These are phyloP conservation scores for Lasius fuliginosus DNA, from an alignment of 2,888 invertebrate genomes.

Conservation along the genomic window DNA sequence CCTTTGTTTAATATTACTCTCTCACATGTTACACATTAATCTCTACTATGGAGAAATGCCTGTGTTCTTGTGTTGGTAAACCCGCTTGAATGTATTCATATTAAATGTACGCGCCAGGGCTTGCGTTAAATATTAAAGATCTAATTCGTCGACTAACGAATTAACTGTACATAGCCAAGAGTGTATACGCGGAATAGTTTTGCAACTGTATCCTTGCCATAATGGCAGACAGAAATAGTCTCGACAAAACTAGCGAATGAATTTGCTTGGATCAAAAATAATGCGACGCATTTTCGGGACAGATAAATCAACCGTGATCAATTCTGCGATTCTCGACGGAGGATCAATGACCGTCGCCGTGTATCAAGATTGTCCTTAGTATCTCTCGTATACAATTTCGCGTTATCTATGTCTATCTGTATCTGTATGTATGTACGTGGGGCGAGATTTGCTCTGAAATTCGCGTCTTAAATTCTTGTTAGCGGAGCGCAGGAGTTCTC, in stretches of 20 bases:
- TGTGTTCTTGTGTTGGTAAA: constrained; percentile 9
- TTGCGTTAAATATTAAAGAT: constrained; percentile 43
- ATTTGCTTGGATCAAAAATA: background rate
- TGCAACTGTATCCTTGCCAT: background rate
- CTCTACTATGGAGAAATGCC: constrained; percentile 7
- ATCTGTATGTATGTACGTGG: background rate
- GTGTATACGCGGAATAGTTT: background rate
- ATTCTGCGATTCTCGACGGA: background rate
- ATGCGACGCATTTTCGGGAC: background rate
- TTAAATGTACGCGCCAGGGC: constrained; percentile 20
- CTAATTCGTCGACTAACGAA: constrained; percentile 45
- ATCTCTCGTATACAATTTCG: constrained; percentile 14
- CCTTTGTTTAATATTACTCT: background rate
- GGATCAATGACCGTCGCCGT: constrained; percentile 14
- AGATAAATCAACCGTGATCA: constrained; percentile 7
- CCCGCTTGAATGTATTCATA: constrained; percentile 34
- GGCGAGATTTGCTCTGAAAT: constrained; percentile 51
- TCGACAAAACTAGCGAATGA: background rate
- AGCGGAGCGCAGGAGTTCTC: constrained; percentile 28
- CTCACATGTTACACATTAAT: background rate
- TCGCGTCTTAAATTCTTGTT: constrained; percentile 57
- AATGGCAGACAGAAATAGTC: background rate
- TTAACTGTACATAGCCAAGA: background rate
- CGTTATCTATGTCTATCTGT: background rate
- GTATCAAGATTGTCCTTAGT: constrained; percentile 1